Conservation (phyloP, 2,888 invertebrate genomes). For the Dusona sp. region DNA sequence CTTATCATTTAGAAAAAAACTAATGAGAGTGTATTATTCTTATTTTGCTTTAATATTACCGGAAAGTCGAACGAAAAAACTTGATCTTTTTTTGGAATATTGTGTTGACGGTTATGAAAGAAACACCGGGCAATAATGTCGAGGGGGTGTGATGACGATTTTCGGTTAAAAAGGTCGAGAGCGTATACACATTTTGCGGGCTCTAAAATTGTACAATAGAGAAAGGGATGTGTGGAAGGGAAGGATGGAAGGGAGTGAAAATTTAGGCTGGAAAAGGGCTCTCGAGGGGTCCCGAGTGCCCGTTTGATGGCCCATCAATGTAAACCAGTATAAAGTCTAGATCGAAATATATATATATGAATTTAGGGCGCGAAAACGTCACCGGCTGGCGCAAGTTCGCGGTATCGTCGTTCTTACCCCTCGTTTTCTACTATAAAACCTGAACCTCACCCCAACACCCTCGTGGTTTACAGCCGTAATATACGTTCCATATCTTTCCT, state of each 20-base stretch:
- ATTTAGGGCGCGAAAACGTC: conserved; percentile 49
- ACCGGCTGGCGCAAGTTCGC: conserved; percentile 67
- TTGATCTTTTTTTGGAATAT: conserved; percentile 8
- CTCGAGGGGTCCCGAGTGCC: conserved; percentile 78
- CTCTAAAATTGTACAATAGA: conserved; percentile 29
- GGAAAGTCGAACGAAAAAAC: background rate
- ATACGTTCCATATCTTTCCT: conserved; percentile 21
- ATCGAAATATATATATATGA: conserved; percentile 51
- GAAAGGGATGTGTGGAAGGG: conserved; percentile 40
- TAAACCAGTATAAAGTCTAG: conserved; percentile 80
- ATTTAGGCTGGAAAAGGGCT: conserved; percentile 74
- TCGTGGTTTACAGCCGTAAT: conserved; percentile 68
- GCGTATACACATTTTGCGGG: background rate
- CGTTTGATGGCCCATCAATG: conserved; percentile 80
- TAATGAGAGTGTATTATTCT: background rate
- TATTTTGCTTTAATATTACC: background rate
- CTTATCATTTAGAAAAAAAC: background rate
- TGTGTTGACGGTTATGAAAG: conserved; percentile 39
- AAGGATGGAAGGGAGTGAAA: conserved; percentile 56
- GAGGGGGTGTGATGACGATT: conserved; percentile 21
- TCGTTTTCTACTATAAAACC: conserved; percentile 55
- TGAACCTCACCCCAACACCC: conserved; percentile 49
- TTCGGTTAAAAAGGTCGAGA: conserved; percentile 24
- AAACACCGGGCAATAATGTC: conserved; percentile 48
- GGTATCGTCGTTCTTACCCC: conserved; percentile 60